Evolutionary conservation across 2,113 vertebrate genomes (phyloP), one percentile per base, ranked within the genome.

Genomic region (Rhynchomys soricoides): DNA sequence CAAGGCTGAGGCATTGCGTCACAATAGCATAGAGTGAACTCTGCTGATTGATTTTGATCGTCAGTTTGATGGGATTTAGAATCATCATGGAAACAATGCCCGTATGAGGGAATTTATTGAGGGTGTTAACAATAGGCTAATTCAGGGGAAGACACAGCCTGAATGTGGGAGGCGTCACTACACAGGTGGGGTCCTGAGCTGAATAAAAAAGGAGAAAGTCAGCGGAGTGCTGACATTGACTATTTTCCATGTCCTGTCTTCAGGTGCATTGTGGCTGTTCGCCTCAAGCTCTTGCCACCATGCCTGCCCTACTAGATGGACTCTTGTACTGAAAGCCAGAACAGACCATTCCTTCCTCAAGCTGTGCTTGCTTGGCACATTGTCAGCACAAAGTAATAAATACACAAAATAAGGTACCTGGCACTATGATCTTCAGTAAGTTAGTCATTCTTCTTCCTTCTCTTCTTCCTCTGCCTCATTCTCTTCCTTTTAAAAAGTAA

Each of bases 161-260:
- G 7, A 24, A 57, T 55, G 52, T 59, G 52, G n/a, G 79, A 40
- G 55, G 55, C 79, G 24, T 40, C 10, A 6, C 13, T n/a, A 7
- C 55, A 81, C 26, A 52, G 52, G 24, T 31, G 15, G 81, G 57
- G 24, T 64, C 40, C 57, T 31, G 57, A 85, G 43, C n/a, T 31
- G 57, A 64, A 45, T 26, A 21, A 26, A 34, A 34, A 86, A 34
- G 17, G 40, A 66, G 59, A 62, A 45, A 45, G 24, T 45, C 22
- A 43, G 57, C n/a, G 9, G 2, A 62, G 57, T 0, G 0, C 24
- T 7, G 15, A 24, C 3, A 16, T 8, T 1, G 2, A 43, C 4
- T 7, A 10, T 16, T 45, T 15, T 85, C 3, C 9, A 29, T 29
- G 10, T 29, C 3, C 40, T 34, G 16, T 34, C 9, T 64, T 40